phyloP scores from a whole-genome alignment of 2,113 vertebrate genomes.

The Rynchops niger region DNA sequence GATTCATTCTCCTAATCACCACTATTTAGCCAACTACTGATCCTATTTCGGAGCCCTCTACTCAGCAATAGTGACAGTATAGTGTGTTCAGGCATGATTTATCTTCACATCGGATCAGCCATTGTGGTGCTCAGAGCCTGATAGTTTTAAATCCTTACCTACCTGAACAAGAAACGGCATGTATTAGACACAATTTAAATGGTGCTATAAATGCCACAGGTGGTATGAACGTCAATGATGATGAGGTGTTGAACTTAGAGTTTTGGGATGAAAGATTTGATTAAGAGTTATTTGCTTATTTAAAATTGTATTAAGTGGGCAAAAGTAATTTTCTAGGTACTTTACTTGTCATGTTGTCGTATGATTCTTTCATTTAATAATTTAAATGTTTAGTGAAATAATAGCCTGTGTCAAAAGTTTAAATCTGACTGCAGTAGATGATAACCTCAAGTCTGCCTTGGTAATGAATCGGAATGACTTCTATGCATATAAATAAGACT shows the following conservation, averaged over 20 bases:
- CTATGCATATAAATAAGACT: slow-evolving; percentile 26
- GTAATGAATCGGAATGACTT: slow-evolving; percentile 13
- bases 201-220: background rate
- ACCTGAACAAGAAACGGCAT: background rate
- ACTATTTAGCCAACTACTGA: fast-evolving
- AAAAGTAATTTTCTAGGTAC: background rate
- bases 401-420: background rate
- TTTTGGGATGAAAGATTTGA: background rate
- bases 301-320: background rate
- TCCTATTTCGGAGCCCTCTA: background rate
- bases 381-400: background rate
- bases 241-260: background rate
- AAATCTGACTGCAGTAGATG: background rate
- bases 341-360: background rate
- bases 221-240: background rate
- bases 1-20: background rate
- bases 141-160: background rate
- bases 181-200: background rate
- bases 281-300: background rate
- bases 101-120: background rate
- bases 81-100: background rate
- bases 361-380: background rate
- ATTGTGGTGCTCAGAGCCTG: background rate
- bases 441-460: background rate
- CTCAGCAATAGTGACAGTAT: background rate